Conservation (phyloP, 2,888 invertebrate species). For the Folsomia manolachei region DNA sequence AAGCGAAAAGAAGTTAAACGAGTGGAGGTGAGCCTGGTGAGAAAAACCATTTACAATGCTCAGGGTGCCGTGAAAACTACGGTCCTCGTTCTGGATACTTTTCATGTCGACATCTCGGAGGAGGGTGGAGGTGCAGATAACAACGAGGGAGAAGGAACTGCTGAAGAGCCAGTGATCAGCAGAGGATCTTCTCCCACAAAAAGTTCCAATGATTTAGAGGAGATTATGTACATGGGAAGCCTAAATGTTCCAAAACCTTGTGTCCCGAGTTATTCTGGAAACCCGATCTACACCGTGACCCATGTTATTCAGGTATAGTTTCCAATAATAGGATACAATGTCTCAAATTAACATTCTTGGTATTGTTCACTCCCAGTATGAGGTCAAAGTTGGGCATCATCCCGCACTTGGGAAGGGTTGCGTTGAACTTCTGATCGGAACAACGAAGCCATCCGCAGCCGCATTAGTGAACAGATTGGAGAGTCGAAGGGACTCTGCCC, state of each 20-base stretch:
- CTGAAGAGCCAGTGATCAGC: too few species aligned
- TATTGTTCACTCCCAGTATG: neutral
- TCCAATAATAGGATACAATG: neutral
- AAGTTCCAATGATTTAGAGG: neutral
- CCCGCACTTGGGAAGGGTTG: neutral
- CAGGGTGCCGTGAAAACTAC: constrained; percentile 10
- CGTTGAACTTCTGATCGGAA: constrained; percentile 11
- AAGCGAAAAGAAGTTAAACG: neutral
- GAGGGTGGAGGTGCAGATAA: neutral
- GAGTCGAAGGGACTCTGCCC: neutral
- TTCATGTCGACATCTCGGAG: neutral
- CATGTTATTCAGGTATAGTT: constrained; percentile 2
- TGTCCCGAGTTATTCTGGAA: constrained; percentile 2
- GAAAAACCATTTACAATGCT: constrained; percentile 4
- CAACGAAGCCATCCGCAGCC: constrained; percentile 11
- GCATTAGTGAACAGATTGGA: neutral
- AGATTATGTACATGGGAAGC: constrained; percentile 9
- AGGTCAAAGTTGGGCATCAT: neutral
- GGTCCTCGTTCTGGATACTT: neutral
- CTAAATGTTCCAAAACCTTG: constrained; percentile 5
- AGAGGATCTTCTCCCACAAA: neutral
- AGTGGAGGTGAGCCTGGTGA: neutral
- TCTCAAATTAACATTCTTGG: neutral
- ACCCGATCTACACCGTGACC: neutral
- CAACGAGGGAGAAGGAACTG: too few species aligned